Conservation (phyloP, 2,113 vertebrate genomes). For the Brachypteracias leptosomus region DNA sequence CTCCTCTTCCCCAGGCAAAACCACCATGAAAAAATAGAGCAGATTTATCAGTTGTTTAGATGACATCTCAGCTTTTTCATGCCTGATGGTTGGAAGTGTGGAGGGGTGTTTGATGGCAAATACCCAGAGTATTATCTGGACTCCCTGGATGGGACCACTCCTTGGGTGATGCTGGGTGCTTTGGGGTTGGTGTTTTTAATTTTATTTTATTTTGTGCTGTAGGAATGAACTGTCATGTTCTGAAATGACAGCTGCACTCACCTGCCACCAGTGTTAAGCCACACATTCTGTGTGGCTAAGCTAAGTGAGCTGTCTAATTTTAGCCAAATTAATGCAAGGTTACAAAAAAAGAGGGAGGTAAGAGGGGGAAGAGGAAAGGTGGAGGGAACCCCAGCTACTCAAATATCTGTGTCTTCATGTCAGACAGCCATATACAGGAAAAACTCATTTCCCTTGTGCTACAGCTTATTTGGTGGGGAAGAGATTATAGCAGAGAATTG, state of each 20-base stretch:
- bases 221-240: background rate
- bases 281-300: background rate
- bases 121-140: background rate
- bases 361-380: background rate
- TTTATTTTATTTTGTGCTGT: background rate
- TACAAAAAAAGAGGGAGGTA: background rate
- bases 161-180: background rate
- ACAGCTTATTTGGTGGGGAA: background rate
- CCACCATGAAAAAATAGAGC: background rate
- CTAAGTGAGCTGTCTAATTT: background rate
- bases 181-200: background rate
- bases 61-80: background rate
- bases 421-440: background rate
- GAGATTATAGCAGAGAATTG: constrained; percentile 5
- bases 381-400: background rate
- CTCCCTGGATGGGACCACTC: background rate
- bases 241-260: background rate
- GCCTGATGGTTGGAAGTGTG: background rate
- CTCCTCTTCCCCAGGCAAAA: background rate
- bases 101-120: background rate
- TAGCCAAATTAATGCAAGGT: background rate
- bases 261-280: background rate
- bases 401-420: background rate
- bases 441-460: background rate
- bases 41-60: background rate